Percentiles rank a stretch among this genome's conserved stretches.
Conservation (phyloP, 2,797 vertebrate species). For the Astyanax mexicanus region DNA sequence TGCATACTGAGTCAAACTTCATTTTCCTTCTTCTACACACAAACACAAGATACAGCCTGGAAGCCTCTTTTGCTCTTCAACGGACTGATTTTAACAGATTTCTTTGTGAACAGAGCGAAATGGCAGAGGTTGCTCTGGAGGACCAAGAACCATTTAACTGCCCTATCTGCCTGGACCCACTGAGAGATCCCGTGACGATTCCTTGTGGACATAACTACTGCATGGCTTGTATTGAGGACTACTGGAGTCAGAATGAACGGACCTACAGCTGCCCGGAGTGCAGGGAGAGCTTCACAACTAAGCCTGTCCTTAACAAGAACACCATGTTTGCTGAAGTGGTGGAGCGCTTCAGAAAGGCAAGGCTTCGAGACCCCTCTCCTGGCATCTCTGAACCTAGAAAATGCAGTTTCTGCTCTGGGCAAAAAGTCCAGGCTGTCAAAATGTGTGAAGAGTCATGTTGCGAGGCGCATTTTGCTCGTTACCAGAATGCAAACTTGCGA, state of each 20-base stretch:
- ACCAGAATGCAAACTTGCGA: background rate
- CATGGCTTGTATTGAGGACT: constrained; percentile 51
- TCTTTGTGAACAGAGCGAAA: background rate
- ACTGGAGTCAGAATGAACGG: constrained; percentile 37
- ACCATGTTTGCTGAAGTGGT: constrained; percentile 55
- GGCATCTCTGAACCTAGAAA: background rate
- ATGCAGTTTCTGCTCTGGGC: constrained; percentile 6
- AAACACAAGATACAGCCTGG: constrained; percentile 6
- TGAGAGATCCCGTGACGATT: constrained; percentile 51
- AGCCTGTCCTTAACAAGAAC: constrained; percentile 54
- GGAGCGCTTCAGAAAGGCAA: constrained; percentile 48
- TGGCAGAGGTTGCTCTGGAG: constrained; percentile 21
- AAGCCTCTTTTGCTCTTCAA: constrained; percentile 10
- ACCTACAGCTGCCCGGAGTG: constrained; percentile 50
- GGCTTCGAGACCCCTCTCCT: constrained; percentile 34
- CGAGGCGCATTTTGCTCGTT: background rate
- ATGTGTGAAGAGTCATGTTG: constrained; percentile 4
- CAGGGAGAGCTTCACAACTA: constrained; percentile 42
- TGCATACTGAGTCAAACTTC: background rate
- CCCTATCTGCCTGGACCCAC: constrained; percentile 42
- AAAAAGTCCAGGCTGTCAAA: constrained; percentile 16
- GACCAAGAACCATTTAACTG: constrained; percentile 35
- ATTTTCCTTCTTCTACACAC: background rate
- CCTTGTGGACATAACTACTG: constrained; percentile 59
- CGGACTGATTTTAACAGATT: background rate